Evolutionary conservation across 1,140 invertebrate genomes (phyloP), one percentile per base, ranked within the genome.

Genomic region (Trichoplusia ni): DNA sequence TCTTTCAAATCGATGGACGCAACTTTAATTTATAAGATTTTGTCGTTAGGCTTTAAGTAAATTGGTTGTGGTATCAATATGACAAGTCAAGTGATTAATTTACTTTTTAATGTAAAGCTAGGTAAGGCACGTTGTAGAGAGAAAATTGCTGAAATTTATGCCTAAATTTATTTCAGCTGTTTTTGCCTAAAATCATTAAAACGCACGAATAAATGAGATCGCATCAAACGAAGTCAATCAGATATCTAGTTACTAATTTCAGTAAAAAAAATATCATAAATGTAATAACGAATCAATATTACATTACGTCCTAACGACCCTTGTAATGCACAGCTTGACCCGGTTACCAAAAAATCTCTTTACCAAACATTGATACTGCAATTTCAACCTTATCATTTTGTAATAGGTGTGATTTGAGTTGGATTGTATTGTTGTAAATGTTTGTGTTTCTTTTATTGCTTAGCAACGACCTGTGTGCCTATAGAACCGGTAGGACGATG

Each of bases 381-480:
- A 27, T 42, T 44, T 46, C 14, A 18, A 35, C 49, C 49, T 54
- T 64, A 53, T 29, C 1, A 8, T 4, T 1, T 46, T 23, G 37
- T 2, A 5, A 64, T 54, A 64, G 46, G 49, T 18, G 23, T 31
- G 9, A 31, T 31, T 8, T 11, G 18, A 33, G 16, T 37, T 47
- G 25, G 13, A 8, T 44, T 13, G 5, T n/a, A n/a, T 19, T 9
- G n/a, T 18, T 49, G 31, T 54, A 31, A 6, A 42, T 56, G 61
- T 73, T 68, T 77, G 63, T 72, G 68, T 71, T 80, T 66, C 64
- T 76, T 77, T 51, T 40, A 74, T 87, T 75, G 67, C 84, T 46
- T 77, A 78, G 83, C 79, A 81, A 85, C 82, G 14, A 42, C 68
- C 67, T 71, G 19, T 35, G 18, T 42, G 13, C 25, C 29, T 47